Conservation (phyloP, 1,140 invertebrate species). For the Penaeus indicus region DNA sequence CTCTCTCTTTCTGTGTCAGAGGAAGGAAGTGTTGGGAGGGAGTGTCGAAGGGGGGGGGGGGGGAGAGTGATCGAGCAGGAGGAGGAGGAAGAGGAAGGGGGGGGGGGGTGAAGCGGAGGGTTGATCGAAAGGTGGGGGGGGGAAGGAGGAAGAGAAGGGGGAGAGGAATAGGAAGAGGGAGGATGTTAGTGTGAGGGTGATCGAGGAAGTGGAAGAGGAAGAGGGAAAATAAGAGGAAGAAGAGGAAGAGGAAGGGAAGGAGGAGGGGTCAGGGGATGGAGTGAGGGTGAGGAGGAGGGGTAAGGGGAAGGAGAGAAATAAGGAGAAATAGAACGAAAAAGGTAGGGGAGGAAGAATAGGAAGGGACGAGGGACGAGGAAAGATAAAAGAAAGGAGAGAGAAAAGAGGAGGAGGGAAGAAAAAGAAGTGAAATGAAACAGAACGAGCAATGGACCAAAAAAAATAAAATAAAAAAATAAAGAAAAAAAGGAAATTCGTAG, state of each 20-base stretch:
- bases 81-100: not conserved
- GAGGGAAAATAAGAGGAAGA: not conserved
- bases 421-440: too few species aligned
- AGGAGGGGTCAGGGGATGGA: not conserved
- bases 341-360: not conserved
- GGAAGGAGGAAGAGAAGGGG: not conserved
- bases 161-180: not conserved
- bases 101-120: not conserved
- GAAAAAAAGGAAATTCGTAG: too few species aligned
- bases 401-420: too few species aligned
- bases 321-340: not conserved
- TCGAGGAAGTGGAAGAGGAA: not conserved
- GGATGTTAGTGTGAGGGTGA: not conserved
- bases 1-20: too few species aligned
- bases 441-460: too few species aligned
- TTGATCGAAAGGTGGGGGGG: not conserved
- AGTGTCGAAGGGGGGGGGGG: constrained; percentile 3
- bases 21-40: not conserved
- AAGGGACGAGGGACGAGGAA: not conserved
- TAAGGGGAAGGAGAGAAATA: not conserved
- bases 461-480: too few species aligned
- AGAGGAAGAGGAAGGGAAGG: not conserved
- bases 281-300: not conserved
- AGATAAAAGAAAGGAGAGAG: too few species aligned
- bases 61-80: constrained; percentile 2